Base-by-base conservation (phyloP, 2,113 vertebrate species). In the Peromyscus polionotus region DNA sequence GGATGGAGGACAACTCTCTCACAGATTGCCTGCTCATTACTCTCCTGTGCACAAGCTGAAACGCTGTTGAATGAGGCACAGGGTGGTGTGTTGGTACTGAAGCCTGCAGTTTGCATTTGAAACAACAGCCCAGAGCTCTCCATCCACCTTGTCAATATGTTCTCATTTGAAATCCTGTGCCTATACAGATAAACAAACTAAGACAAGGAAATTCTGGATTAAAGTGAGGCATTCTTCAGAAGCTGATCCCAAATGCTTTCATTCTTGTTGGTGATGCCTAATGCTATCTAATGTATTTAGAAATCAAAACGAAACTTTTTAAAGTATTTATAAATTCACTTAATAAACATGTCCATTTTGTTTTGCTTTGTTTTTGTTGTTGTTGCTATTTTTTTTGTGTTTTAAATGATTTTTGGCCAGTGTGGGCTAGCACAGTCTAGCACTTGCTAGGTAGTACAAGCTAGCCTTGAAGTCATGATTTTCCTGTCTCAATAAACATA, bases 241-340 rank as follows among this genome's bases (percentile, higher is more conserved):
- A 63, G 42, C n/a, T 73, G 39, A 86, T 9, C 33, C 45, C 51
- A 26, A 76, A 59, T 72, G n/a, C 12, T 81, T 94, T 81, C 48
- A 3, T 65, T 92, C 81, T 63, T 84, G 36, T 81, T 16, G 54
- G 9, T 31, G 26, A 2, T 42, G 9, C 59, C 33, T 65, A 85
- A 51, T 83, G 39, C 24, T 94, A 79, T 57, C 95, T 95, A 51
- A 2, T 91, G 13, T 68, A 68, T 48, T 88, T 28, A 67, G 91
- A 96, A 61, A 85, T 31, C 59, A 95, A 95, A 75, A 14, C 24
- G 63, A 86, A 68, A 80, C n/a, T n/a, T 24, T 48, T 76, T 80
- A 28, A 76, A 19, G 14, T 48, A 81, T 57, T 24, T 89, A 57
- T 79, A 89, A 93, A 63, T 51, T 87, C 19, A 24, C 28, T 91